Conservation (phyloP, 2,113 vertebrate genomes). For the Cochlearius cochlearius region DNA sequence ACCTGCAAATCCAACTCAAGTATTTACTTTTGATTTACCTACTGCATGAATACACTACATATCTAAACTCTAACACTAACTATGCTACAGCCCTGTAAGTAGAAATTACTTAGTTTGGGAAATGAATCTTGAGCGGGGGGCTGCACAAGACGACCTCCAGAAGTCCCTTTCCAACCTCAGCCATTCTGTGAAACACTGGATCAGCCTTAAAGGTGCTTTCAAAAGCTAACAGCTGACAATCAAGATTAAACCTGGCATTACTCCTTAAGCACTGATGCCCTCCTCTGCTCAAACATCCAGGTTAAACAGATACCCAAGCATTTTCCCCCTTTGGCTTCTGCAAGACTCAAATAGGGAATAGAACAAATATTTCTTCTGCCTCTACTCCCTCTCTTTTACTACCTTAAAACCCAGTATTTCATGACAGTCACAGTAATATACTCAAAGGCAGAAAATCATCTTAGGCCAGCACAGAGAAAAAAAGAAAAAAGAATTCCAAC, state of each 20-base stretch:
- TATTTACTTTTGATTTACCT: not conserved
- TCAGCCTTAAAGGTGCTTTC: not conserved
- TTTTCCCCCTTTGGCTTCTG: not conserved
- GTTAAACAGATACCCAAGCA: not conserved
- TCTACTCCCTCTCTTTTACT: not conserved
- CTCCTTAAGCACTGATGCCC: not conserved
- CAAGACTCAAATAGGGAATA: not conserved
- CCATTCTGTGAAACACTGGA: not conserved
- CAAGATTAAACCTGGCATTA: not conserved
- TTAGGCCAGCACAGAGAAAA: not conserved
- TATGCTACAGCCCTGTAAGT: not conserved
- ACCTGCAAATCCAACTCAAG: not conserved
- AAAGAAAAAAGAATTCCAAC: not conserved
- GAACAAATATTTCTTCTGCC: not conserved
- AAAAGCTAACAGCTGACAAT: not conserved
- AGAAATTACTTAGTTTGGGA: not conserved
- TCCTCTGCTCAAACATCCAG: not conserved
- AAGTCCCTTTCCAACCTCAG: not conserved
- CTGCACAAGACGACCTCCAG: not conserved
- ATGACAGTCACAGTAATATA: not conserved
- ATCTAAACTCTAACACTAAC: not conserved
- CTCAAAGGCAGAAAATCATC: not conserved
- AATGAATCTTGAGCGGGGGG: not conserved
- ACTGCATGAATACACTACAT: not conserved
- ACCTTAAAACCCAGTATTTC: not conserved